These are phyloP conservation scores for Archivesica marissinica DNA, from an alignment of 1,140 invertebrate species.

Conservation along the genomic window DNA sequence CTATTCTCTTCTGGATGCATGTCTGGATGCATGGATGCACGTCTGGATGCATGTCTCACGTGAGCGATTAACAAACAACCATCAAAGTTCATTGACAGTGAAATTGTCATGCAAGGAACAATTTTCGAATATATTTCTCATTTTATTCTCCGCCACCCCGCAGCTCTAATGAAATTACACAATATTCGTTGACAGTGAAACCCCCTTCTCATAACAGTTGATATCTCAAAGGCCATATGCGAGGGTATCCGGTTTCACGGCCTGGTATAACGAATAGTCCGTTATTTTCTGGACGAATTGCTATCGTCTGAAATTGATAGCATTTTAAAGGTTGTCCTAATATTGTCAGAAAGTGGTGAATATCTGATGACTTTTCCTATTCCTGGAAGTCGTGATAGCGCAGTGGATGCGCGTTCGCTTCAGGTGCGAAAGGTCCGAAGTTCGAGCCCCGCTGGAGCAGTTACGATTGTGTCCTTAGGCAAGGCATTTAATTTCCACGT, in stretches of 20 bases:
- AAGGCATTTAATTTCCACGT: too few species aligned
- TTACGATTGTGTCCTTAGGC: too few species aligned
- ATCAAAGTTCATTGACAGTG: slow-evolving; percentile 24
- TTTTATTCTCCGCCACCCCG: slow-evolving; percentile 8
- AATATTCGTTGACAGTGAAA: slow-evolving; percentile 31
- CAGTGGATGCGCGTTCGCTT: too few species aligned
- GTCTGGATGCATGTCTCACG: neutral
- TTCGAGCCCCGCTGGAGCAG: too few species aligned
- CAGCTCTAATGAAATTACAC: slow-evolving; percentile 56
- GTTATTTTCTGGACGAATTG: neutral
- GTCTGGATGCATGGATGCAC: too few species aligned
- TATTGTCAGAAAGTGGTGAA: too few species aligned
- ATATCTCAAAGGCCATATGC: slow-evolving; percentile 49
- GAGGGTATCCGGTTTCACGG: slow-evolving; percentile 51
- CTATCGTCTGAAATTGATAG: neutral
- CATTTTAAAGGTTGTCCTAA: neutral
- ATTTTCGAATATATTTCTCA: slow-evolving; percentile 55
- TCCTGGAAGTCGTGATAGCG: too few species aligned
- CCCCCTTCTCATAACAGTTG: slow-evolving; percentile 37
- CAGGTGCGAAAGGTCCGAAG: too few species aligned
- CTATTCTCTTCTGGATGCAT: too few species aligned
- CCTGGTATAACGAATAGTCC: neutral
- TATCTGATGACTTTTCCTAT: too few species aligned
- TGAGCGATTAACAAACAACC: slow-evolving; percentile 43
- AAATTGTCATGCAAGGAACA: slow-evolving; percentile 25